These are phyloP conservation scores for Cyphomyrus plagiostoma DNA, from an alignment of 2,113 vertebrate species.

Conservation along the genomic window DNA sequence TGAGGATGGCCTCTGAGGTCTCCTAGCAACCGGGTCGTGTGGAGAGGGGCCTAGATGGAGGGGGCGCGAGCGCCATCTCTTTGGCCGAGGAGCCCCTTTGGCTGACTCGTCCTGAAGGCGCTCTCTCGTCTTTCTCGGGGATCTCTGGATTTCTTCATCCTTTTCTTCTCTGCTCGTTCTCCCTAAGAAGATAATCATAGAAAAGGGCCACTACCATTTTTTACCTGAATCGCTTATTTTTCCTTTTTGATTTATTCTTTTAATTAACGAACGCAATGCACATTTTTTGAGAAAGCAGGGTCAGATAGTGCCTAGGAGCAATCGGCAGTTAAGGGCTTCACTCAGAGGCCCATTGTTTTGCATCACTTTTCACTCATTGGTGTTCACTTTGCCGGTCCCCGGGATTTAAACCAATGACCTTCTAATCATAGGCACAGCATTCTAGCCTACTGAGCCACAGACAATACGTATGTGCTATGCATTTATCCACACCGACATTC, in stretches of 20 bases:
- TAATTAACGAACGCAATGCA: neutral
- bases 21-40: conserved; percentile 7
- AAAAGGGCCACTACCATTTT: neutral
- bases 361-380: no score
- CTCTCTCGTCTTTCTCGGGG: neutral
- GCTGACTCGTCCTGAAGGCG: neutral
- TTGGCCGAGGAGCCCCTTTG: neutral
- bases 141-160: neutral
- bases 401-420: neutral
- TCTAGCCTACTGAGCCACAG: neutral
- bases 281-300: neutral
- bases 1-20: neutral
- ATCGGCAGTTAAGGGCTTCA: neutral
- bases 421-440: neutral
- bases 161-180: neutral
- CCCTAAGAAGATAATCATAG: no score
- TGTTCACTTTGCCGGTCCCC: neutral
- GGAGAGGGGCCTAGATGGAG: neutral
- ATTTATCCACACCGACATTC: neutral
- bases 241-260: neutral
- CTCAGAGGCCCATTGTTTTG: neutral
- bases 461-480: neutral
- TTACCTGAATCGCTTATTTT: neutral
- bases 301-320: neutral
- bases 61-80: neutral